Evolutionary conservation across 1,140 invertebrate genomes (phyloP), one percentile per base, ranked within the genome.

Genomic region (Pantala flavescens): DNA sequence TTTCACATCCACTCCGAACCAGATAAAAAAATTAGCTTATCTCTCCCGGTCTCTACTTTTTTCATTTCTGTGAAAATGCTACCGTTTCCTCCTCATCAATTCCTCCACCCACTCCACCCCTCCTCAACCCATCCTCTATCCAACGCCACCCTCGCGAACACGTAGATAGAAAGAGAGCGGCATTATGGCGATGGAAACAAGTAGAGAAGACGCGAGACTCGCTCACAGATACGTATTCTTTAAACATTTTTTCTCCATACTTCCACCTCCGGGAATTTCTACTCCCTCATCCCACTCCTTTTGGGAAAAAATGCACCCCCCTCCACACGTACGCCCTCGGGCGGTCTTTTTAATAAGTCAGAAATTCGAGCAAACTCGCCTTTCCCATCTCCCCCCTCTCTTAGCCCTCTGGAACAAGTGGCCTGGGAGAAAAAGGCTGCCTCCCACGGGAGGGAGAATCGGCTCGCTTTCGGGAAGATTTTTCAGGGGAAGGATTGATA

Each of bases 261-360:
- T 36, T 36, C 28, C 9, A 36, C 28, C 28, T 36, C 28, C 28
- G 28, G 28, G 9, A 36, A 36, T 36, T 36, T 36, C 49, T 21
- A 19, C 49, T 63, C 49, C 49, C n/a, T 21, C n/a, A 21, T 21
- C n/a, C 49, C 49, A 19, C 49, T 21, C 49, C 49, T 19, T 16
- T 63, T 36, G 3, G 28, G 28, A 36, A 36, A 36, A 36, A 36
- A 36, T 36, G 28, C 28, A 36, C 28, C 28, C 28, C 28, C 28
- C 49, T 14, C 49, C 49, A 16, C 49, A 63, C n/a, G n/a, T 63
- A 63, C 12, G 5, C 49, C 49, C 12, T 14, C 2, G n/a, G 49
- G 49, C 49, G n/a, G 14, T 19, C 49, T 63, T 63, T 63, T 63
- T 63, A 63, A 63, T 63, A 63, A 63, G 49, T 63, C 49, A 63